Conservation (phyloP, 92 coral and sea anemone genomes). For the Scolanthus callimorphus region DNA sequence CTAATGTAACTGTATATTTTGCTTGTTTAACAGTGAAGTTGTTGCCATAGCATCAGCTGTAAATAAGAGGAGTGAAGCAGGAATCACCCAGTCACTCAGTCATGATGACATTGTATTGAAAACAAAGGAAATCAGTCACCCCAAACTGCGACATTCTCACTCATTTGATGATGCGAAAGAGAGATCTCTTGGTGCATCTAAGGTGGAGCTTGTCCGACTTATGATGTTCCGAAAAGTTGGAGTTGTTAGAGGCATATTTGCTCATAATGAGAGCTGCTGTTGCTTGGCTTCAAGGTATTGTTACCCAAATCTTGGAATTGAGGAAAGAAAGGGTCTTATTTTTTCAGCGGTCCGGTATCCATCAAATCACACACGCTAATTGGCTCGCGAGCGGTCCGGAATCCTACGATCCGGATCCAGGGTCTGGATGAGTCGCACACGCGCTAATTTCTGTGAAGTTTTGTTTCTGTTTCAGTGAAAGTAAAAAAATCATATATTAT, state of each 20-base stretch:
- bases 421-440: too few relatives aligned
- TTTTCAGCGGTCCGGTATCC: too few relatives aligned
- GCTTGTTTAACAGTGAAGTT: constrained; percentile 51
- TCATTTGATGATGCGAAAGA: constrained; percentile 88
- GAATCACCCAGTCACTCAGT: constrained; percentile 18
- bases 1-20: too few relatives aligned
- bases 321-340: too few relatives aligned
- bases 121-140: constrained; percentile 13
- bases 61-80: constrained; percentile 45
- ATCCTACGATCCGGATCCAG: too few relatives aligned
- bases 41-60: constrained; percentile 80
- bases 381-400: too few relatives aligned
- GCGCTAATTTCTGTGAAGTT: too few relatives aligned
- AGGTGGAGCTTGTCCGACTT: constrained; percentile 79
- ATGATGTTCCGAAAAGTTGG: constrained; percentile 84
- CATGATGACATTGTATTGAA: constrained; percentile 34
- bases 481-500: too few relatives aligned
- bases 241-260: constrained; percentile 46
- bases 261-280: constrained; percentile 76
- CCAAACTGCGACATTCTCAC: constrained; percentile 40
- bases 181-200: constrained; percentile 62
- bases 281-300: constrained; percentile 74
- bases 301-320: too few relatives aligned
- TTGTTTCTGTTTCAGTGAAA: too few relatives aligned
- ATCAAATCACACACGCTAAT: too few relatives aligned